Percentiles rank a stretch among this genome's conserved stretches.
Evolutionary conservation across 2,113 vertebrate species (phyloP).

Genomic region (Peromyscus californicus): DNA sequence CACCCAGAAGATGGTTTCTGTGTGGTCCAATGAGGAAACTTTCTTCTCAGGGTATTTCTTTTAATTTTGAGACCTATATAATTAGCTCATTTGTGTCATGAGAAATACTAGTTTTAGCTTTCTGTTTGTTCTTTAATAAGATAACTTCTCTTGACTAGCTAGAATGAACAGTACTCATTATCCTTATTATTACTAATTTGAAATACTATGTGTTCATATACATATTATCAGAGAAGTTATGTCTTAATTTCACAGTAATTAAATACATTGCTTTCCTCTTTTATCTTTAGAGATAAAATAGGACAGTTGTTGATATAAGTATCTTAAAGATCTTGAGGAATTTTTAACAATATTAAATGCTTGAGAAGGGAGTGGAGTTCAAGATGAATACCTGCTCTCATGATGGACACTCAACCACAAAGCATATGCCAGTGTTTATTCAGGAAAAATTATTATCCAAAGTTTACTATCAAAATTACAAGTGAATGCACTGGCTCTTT

Average conservation of each 20-base stretch:
- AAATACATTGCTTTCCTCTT: background rate
- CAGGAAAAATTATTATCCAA: background rate
- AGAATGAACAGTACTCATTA: background rate
- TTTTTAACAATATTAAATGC: background rate
- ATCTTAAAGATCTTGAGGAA: background rate
- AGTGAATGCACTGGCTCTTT: background rate
- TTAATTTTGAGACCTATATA: background rate
- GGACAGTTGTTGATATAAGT: background rate
- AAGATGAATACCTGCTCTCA: background rate
- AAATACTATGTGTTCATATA: background rate
- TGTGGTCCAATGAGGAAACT: background rate
- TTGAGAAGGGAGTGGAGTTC: background rate
- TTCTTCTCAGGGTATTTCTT: background rate
- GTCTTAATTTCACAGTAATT: background rate
- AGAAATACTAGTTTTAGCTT: background rate
- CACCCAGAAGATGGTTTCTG: background rate
- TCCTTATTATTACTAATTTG: background rate
- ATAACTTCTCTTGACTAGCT: too few relatives aligned
- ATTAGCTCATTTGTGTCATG: background rate
- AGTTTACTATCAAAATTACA: background rate
- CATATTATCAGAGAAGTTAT: too few relatives aligned
- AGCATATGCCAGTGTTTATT: background rate
- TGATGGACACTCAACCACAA: background rate
- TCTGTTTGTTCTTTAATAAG: background rate
- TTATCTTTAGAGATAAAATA: background rate